Conservation (phyloP, 1,140 invertebrate genomes). For the Ceratina australensis region DNA sequence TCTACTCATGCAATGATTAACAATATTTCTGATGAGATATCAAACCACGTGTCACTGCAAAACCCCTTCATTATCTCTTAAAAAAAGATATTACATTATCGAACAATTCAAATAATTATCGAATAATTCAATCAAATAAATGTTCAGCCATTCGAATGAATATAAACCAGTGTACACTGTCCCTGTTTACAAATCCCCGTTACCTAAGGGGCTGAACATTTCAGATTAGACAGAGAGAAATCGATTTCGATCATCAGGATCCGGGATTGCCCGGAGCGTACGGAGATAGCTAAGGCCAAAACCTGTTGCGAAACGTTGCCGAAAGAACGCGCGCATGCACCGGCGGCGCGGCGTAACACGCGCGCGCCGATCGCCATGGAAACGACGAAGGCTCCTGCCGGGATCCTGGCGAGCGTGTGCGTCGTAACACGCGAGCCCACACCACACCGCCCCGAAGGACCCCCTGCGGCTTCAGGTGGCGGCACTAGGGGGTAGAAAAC, state of each 20-base stretch:
- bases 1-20: too few relatives aligned
- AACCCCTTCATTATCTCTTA: too few relatives aligned
- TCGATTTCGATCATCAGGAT: slow-evolving; percentile 42
- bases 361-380: slow-evolving; percentile 70
- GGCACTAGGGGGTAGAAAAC: slow-evolving; percentile 68
- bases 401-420: slow-evolving; percentile 34
- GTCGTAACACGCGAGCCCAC: slow-evolving; percentile 14
- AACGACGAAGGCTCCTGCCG: slow-evolving; percentile 62
- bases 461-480: slow-evolving; percentile 68
- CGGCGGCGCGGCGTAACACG: slow-evolving; percentile 35
- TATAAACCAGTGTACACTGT: too few relatives aligned
- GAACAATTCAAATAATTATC: too few relatives aligned
- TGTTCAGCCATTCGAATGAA: too few relatives aligned
- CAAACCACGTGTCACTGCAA: too few relatives aligned
- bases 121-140: too few relatives aligned
- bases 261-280: slow-evolving; percentile 14
- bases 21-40: too few relatives aligned
- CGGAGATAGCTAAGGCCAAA: slow-evolving; percentile 47
- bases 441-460: slow-evolving; percentile 57
- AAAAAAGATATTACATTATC: too few relatives aligned
- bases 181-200: too few relatives aligned
- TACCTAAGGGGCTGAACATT: not conserved
- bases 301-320: slow-evolving; percentile 65
- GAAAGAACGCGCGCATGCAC: slow-evolving; percentile 62
- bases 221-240: not conserved